Conservation (phyloP, 2,888 invertebrate genomes). For the Dascillus cervinus region DNA sequence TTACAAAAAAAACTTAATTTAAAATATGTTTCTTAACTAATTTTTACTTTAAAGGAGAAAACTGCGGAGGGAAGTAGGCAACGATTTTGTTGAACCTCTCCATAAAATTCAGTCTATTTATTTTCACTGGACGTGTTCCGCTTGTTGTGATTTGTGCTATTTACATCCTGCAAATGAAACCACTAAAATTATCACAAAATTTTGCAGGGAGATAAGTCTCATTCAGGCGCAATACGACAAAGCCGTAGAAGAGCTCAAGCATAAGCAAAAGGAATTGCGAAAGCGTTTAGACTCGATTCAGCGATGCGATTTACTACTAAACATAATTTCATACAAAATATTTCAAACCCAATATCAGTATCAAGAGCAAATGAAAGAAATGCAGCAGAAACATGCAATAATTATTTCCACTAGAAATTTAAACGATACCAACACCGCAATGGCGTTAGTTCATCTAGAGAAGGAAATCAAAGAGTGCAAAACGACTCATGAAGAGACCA, state of each 20-base stretch:
- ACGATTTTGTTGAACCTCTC: too few species aligned
- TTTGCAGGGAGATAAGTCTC: slow-evolving; percentile 16
- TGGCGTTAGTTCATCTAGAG: slow-evolving; percentile 21
- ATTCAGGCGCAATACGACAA: slow-evolving; percentile 20
- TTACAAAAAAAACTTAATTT: too few species aligned
- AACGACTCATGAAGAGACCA: slow-evolving; percentile 23
- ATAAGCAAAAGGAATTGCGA: slow-evolving; percentile 12
- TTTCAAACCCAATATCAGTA: slow-evolving; percentile 28
- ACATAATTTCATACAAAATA: slow-evolving; percentile 29
- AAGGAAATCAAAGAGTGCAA: slow-evolving; percentile 25
- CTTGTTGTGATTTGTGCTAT: too few species aligned
- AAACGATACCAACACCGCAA: slow-evolving; percentile 10
- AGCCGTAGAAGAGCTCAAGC: slow-evolving; percentile 12
- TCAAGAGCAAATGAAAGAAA: slow-evolving; percentile 22
- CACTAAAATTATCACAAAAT: too few species aligned
- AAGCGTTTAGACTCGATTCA: slow-evolving; percentile 19
- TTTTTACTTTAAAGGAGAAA: too few species aligned
- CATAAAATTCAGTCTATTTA: too few species aligned
- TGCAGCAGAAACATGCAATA: slow-evolving; percentile 21
- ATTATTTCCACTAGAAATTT: slow-evolving; percentile 16
- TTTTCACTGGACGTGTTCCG: too few species aligned
- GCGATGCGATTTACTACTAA: slow-evolving; percentile 28
- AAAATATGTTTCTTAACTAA: too few species aligned
- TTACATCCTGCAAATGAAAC: too few species aligned
- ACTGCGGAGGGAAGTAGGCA: too few species aligned